Base-by-base conservation (phyloP, 2,113 vertebrate genomes). In the Coracopsis vasa region DNA sequence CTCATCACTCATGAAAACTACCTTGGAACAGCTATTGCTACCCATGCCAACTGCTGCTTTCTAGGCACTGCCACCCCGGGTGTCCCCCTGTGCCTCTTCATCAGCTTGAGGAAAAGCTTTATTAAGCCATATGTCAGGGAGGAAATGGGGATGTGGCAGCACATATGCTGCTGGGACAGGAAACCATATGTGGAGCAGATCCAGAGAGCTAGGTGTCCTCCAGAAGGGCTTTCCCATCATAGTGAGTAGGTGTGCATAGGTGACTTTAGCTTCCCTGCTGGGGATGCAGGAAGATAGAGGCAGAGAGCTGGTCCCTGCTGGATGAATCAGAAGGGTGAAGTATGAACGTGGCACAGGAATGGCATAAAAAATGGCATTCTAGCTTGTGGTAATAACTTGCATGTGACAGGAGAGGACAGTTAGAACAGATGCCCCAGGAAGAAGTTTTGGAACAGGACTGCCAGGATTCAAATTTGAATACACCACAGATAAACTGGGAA, bases 301-400 rank as follows among this genome's bases (percentile, higher is more conserved):
- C 37, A 67, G n/a, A 31, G 37, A 88, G 6, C 6, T 56, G 6
- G 10, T n/a, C 31, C 31, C 25, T 27, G 27, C 21, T 29, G 31
- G 11, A 10, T 0, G 0, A 53, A 53, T 11, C 18, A 16, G 3
- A n/a, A 67, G 9, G 1, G 2, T 41, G n/a, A 82, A 21, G 31
- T 53, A 64, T 1, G 0, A 85, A 48, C 0, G 0, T 3, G 31
- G 62, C 39, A 45, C 12, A 31, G 11, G 7, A 28, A 24, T 39
- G 13, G 35, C 58, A 80, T 48, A 11, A 31, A 9, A 6, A 28
- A 24, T 39, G 13, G 35, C 58, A 80, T 48, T 28, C 65, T 13
- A 50, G 11, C 25, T 3, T 71, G 42, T 19, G 50, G 9, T 51
- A 21, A 31, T 0, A 2, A 33, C 17, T 56, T 47, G 27, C 41